Evolutionary conservation across 2,113 vertebrate species (phyloP).

Genomic region (Drymodes brunneopygia): DNA sequence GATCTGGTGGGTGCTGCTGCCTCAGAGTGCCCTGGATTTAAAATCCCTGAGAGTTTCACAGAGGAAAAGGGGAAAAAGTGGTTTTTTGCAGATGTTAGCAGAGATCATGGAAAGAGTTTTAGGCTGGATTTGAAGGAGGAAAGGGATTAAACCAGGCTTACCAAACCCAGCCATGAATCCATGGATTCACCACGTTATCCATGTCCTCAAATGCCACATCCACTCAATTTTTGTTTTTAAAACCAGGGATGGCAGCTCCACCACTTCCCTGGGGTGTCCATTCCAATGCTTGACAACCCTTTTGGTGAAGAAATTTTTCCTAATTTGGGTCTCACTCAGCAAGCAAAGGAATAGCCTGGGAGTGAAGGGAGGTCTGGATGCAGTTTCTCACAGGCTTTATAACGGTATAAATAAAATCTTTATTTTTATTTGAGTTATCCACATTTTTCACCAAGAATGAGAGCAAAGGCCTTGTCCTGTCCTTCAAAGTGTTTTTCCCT

Average conservation of each 20-base stretch:
- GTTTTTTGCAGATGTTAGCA: background rate
- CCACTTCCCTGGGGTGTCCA: background rate
- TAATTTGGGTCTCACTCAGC: background rate
- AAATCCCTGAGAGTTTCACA: background rate
- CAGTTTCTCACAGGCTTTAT: background rate
- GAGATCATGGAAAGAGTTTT: background rate
- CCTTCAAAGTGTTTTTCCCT: background rate
- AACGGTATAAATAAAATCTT: background rate
- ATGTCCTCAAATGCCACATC: background rate
- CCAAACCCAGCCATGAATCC: background rate
- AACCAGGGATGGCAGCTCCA: rapidly evolving
- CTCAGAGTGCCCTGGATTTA: background rate
- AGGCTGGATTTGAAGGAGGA: background rate
- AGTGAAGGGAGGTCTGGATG: background rate
- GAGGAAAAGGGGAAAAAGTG: background rate
- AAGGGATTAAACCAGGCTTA: background rate
- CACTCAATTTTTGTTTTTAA: background rate
- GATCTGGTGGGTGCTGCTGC: background rate
- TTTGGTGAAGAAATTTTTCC: background rate
- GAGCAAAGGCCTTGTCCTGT: background rate
- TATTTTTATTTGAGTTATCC: background rate
- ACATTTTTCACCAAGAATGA: background rate
- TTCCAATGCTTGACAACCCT: too few species aligned
- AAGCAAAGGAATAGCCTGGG: background rate
- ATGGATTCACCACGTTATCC: background rate